Base-by-base conservation (phyloP, 1,140 invertebrate species). In the Apis cerana region DNA sequence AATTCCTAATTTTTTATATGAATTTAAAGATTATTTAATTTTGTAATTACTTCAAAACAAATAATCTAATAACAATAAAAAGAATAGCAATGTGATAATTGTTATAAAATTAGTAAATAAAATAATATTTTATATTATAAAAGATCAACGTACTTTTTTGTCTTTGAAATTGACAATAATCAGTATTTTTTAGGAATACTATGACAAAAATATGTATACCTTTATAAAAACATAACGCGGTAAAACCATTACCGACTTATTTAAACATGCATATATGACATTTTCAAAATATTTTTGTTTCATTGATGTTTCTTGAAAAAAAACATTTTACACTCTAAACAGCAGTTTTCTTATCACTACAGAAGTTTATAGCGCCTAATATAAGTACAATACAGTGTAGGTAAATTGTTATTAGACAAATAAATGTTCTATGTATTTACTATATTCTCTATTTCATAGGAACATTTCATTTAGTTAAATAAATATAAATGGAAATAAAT, bases 341-440 rank as follows among this genome's bases (percentile, higher is more conserved):
- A 62, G 12, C 80, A 88, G 43, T 52, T 54, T 83, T 52, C n/a
- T n/a, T 50, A 76, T 82, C 82, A 72, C 79, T 85, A 85, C 50
- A 72, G 48, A 75, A 82, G 54, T 83, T 88, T 85, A 62, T 80
- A 82, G 80, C 87, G 83, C 82, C 67, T 58, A 83, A 21, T 64
- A 17, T 75, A 81, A 71, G 85, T 68, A 82, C 43, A 71, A 52
- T n/a, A 43, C 75, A 71, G 75, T 56, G 58, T 33, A 70, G 58
- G 65, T 71, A 71, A 62, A 70, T 76, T n/a, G 43, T 69, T 69
- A 56, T 75, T 48, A 52, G 43, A 75, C 5, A 75, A 72, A 81
- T 59, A 67, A 80, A 74, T 80, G 27, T 52, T 17, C 77, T 79
- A 71, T 52, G 9, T 8, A 21, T 59, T 68, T 65, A 59, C 65